phyloP scores from a whole-genome alignment of 2,888 invertebrate genomes.

The Eurytoma californica region DNA sequence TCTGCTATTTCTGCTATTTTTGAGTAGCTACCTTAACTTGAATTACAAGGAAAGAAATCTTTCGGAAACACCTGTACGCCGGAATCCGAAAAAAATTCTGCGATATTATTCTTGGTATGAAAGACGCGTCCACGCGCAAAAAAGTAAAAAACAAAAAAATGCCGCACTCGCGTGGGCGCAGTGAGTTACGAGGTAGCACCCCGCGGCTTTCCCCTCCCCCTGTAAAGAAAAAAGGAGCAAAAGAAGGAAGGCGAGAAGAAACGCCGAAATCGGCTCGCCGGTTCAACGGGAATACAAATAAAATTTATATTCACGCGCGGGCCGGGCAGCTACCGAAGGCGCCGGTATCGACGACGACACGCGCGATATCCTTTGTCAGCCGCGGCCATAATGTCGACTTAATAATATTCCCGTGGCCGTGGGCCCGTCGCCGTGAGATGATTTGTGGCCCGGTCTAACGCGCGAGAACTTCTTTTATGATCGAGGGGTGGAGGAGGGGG shows the following conservation, averaged over 20 bases:
- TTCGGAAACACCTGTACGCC: no score
- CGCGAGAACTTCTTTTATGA: neutral
- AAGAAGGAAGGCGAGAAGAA: slow-evolving; percentile 23
- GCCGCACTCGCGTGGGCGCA: slow-evolving; percentile 49
- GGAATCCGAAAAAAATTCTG: no score
- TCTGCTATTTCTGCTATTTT: no score
- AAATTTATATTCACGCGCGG: slow-evolving; percentile 51
- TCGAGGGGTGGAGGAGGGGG: neutral
- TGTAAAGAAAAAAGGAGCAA: slow-evolving; percentile 8
- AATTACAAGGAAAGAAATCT: no score
- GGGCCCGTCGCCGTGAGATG: slow-evolving; percentile 15
- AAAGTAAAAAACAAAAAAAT: no score
- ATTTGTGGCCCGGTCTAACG: slow-evolving; percentile 43
- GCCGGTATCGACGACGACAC: slow-evolving; percentile 37
- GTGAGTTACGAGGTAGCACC: slow-evolving; percentile 51
- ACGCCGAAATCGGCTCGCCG: slow-evolving; percentile 23
- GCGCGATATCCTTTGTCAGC: slow-evolving; percentile 44
- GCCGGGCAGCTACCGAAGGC: slow-evolving; percentile 54
- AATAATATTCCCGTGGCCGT: slow-evolving; percentile 39
- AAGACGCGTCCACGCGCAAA: no score
- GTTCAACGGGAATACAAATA: slow-evolving; percentile 56
- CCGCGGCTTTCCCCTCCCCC: slow-evolving; percentile 29
- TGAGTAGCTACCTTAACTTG: no score
- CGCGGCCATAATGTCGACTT: slow-evolving; percentile 43
- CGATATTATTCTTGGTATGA: no score